Evolutionary conservation across 2,797 vertebrate species (phyloP).

Genomic region (Anolis apletophallus): DNA sequence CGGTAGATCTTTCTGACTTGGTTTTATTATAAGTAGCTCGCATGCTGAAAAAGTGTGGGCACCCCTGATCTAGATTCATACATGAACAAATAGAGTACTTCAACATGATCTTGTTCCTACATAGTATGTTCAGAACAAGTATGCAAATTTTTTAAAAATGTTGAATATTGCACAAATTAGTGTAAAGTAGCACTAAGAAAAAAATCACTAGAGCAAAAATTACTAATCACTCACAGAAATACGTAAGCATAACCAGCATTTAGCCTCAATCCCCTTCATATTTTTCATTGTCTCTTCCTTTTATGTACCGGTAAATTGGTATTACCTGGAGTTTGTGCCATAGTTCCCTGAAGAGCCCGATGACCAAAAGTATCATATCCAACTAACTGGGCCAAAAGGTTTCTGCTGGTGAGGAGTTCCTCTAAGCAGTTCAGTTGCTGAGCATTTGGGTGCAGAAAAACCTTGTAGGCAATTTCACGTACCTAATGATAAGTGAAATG

Average conservation of each 20-base stretch:
- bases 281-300: not conserved
- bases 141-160: not conserved
- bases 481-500: slow-evolving; percentile 77
- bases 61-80: too few relatives aligned
- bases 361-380: slow-evolving; percentile 92
- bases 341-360: slow-evolving; percentile 93
- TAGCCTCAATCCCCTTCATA: not conserved
- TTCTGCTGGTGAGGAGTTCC: slow-evolving; percentile 86
- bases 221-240: not conserved
- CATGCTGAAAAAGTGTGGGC: too few relatives aligned
- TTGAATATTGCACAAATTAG: not conserved
- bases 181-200: not conserved
- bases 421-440: slow-evolving; percentile 87
- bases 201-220: not conserved
- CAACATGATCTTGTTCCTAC: not conserved
- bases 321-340: slow-evolving; percentile 93
- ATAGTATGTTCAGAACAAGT: not conserved
- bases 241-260: not conserved
- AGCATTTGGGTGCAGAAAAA: slow-evolving; percentile 91
- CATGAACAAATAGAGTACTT: not conserved
- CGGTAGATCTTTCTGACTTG: too few relatives aligned
- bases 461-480: slow-evolving; percentile 94
- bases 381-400: slow-evolving; percentile 90
- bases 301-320: not conserved
- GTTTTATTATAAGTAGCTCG: too few relatives aligned